A percentile compares a stretch with the other conserved stretches of the same genome.
Conservation (phyloP, 2,888 invertebrate species). For the Yponomeuta sedellus region DNA sequence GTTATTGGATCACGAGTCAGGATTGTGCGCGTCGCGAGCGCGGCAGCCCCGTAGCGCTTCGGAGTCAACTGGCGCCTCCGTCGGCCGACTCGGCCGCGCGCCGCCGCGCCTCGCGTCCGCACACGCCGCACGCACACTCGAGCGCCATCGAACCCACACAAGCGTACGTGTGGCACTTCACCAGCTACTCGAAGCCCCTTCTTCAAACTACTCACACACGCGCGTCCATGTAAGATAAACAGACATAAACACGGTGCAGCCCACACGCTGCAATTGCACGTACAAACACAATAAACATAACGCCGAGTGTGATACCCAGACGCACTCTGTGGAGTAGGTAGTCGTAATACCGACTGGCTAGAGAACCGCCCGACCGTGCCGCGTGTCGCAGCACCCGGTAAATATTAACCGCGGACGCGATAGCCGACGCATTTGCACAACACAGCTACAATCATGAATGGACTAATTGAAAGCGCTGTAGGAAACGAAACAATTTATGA, state of each 20-base stretch:
- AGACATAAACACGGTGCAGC: slow-evolving; percentile 60
- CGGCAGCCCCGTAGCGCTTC: slow-evolving; percentile 63
- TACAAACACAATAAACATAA: slow-evolving; percentile 31
- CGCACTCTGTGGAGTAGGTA: slow-evolving; percentile 3
- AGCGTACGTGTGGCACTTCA: slow-evolving; percentile 27
- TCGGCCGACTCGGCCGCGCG: slow-evolving; percentile 21
- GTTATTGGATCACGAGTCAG: slow-evolving; percentile 62
- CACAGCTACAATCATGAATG: slow-evolving; percentile 41
- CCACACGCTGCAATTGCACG: slow-evolving; percentile 57
- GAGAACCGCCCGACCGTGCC: background rate
- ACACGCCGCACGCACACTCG: slow-evolving; percentile 44
- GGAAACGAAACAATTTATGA: slow-evolving; percentile 30
- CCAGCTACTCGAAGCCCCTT: slow-evolving; percentile 20
- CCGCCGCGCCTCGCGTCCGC: slow-evolving; percentile 37
- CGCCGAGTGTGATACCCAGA: slow-evolving; percentile 7
- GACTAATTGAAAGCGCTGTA: slow-evolving; percentile 30
- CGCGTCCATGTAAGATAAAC: slow-evolving; percentile 59
- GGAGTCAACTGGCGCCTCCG: slow-evolving; percentile 60
- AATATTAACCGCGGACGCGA: slow-evolving; percentile 38
- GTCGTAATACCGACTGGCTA: too few relatives aligned
- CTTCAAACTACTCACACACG: slow-evolving; percentile 30
- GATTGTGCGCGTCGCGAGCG: slow-evolving; percentile 53
- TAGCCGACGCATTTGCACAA: slow-evolving; percentile 32
- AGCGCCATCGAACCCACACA: slow-evolving; percentile 34
- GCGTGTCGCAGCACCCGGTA: background rate